Percentiles rank a stretch among this genome's conserved stretches.
These are phyloP conservation scores for Parus major DNA, from an alignment of 2,113 vertebrate species.

Conservation along the genomic window DNA sequence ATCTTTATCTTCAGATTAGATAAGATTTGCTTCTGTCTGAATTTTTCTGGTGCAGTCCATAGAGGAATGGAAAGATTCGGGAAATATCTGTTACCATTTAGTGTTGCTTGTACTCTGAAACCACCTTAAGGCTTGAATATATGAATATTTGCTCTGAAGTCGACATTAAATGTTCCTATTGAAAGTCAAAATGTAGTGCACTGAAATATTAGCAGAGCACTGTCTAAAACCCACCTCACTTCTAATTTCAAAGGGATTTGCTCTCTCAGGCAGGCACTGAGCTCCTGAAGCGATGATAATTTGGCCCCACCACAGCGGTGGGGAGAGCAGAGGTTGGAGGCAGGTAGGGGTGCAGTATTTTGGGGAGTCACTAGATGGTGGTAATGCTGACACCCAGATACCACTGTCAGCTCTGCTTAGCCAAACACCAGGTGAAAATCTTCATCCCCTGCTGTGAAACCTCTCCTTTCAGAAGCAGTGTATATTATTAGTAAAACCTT, in stretches of 20 bases:
- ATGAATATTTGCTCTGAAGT: constrained; percentile 48
- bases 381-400: background rate
- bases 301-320: background rate
- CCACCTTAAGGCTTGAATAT: constrained; percentile 35
- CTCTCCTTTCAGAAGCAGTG: background rate
- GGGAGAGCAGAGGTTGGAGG: background rate
- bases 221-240: background rate
- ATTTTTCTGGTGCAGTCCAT: background rate
- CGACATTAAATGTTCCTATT: background rate
- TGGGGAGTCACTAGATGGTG: background rate
- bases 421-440: background rate
- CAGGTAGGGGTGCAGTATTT: background rate
- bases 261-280: background rate
- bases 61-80: background rate
- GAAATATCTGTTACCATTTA: constrained; percentile 1
- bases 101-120: constrained; percentile 22
- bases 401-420: background rate
- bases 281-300: background rate
- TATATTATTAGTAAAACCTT: background rate
- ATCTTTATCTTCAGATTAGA: background rate
- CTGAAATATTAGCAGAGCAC: background rate
- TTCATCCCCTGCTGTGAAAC: background rate
- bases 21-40: background rate
- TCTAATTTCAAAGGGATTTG: background rate
- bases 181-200: background rate